These are phyloP conservation scores for Pomatorhinus ruficollis DNA, from an alignment of 2,113 vertebrate genomes.

Conservation along the genomic window DNA sequence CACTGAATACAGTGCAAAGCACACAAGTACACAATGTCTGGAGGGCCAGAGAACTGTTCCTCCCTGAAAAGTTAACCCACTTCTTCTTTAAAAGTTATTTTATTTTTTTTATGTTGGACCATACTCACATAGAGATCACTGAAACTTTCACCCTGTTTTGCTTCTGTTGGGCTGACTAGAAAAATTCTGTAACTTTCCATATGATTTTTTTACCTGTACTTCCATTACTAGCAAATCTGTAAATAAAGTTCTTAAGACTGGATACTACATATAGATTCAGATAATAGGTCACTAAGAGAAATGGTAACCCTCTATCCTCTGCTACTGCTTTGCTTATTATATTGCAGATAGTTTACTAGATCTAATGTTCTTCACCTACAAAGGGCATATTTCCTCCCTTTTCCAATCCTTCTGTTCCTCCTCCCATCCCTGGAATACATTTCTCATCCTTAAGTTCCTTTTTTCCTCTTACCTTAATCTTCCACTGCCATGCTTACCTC, in stretches of 20 bases:
- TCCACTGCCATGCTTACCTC: background rate
- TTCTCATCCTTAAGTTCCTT: background rate
- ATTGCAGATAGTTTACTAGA: background rate
- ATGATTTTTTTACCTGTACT: background rate
- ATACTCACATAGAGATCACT: rapidly evolving
- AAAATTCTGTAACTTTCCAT: background rate
- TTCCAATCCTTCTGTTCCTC: background rate
- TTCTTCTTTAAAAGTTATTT: background rate
- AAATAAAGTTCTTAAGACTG: background rate
- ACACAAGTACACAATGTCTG: background rate
- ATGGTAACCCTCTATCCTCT: background rate
- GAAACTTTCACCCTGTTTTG: background rate
- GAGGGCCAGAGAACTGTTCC: background rate
- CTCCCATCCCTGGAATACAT: background rate
- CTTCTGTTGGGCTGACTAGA: background rate
- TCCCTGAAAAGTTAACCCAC: background rate
- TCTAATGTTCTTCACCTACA: background rate
- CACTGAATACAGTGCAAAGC: background rate
- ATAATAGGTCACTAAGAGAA: background rate
- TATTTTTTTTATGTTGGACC: background rate
- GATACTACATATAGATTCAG: background rate
- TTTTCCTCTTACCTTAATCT: background rate
- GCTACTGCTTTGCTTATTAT: background rate
- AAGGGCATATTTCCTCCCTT: background rate
- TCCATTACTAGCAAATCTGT: background rate